A percentile compares a stretch with the other conserved stretches of the same genome.
Evolutionary conservation across 1,140 invertebrate genomes (phyloP).

Genomic region (Goniozus legneri): DNA sequence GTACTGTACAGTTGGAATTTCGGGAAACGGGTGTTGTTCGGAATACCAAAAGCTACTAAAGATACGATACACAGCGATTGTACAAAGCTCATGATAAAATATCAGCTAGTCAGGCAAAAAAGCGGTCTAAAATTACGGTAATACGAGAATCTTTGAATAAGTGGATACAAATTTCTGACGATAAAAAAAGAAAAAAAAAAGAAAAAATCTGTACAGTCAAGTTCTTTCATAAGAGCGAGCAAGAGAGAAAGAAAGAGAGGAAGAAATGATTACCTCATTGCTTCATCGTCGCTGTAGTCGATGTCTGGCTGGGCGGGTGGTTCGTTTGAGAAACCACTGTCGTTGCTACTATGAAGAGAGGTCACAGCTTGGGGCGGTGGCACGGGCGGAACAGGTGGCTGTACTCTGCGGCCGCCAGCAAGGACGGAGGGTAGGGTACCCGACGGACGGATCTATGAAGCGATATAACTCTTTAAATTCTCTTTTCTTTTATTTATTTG

Average conservation of each 20-base stretch:
- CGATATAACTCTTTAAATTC: too few relatives aligned
- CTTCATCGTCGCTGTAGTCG: conserved; percentile 86
- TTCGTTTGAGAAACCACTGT: conserved; percentile 87
- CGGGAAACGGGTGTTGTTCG: too few relatives aligned
- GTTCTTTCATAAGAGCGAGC: background rate
- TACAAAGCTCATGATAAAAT: too few relatives aligned
- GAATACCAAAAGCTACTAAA: too few relatives aligned
- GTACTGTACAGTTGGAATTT: too few relatives aligned
- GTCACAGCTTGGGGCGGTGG: conserved; percentile 58
- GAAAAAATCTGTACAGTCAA: background rate
- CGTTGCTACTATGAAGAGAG: conserved; percentile 84
- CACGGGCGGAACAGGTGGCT: conserved; percentile 53
- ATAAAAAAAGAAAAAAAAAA: background rate
- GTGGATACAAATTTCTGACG: too few relatives aligned
- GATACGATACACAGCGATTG: conserved; percentile 24
- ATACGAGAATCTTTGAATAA: too few relatives aligned
- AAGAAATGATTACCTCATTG: conserved; percentile 64
- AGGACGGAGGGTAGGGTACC: conserved; percentile 48
- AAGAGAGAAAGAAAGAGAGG: background rate
- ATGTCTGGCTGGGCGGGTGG: conserved; percentile 83
- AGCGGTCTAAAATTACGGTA: too few relatives aligned
- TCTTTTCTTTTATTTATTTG: too few relatives aligned
- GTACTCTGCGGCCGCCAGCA: conserved; percentile 45
- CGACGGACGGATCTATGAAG: conserved; percentile 47
- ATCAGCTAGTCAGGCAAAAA: too few relatives aligned